Percentiles rank a stretch among this genome's conserved stretches.
These are phyloP conservation scores for Lithophane ornitopus DNA, from an alignment of 2,888 invertebrate species.

Conservation along the genomic window DNA sequence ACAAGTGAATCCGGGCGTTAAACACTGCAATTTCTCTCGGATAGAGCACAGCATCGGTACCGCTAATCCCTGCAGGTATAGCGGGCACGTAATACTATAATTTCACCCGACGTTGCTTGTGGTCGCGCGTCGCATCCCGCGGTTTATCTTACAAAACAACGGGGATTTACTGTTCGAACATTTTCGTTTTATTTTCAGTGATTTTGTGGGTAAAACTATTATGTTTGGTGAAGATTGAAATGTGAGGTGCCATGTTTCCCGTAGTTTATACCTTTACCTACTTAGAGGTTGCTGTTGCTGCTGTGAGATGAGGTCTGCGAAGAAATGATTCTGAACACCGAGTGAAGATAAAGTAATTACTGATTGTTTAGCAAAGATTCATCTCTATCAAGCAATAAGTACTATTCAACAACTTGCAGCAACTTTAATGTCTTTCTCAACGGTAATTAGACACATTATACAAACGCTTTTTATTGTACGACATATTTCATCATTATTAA, in stretches of 20 bases:
- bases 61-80: slow-evolving; percentile 63
- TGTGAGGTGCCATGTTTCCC: neutral
- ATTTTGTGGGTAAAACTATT: slow-evolving; percentile 16
- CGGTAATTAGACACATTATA: neutral
- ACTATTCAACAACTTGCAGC: neutral
- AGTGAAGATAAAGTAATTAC: neutral
- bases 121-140: slow-evolving; percentile 60
- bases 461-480: neutral
- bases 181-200: slow-evolving; percentile 41
- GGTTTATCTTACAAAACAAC: slow-evolving; percentile 63
- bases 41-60: slow-evolving; percentile 50
- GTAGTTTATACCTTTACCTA: neutral
- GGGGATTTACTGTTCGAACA: slow-evolving; percentile 63
- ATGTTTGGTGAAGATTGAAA: slow-evolving; percentile 8
- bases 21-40: slow-evolving; percentile 34
- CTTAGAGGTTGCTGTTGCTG: no score
- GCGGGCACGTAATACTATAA: slow-evolving; percentile 62
- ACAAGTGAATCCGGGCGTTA: slow-evolving; percentile 26
- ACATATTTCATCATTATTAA: neutral
- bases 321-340: neutral
- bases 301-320: neutral
- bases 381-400: neutral
- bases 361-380: neutral
- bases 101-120: slow-evolving; percentile 52
- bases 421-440: neutral